Percentiles rank a stretch among this genome's conserved stretches.
Conservation (phyloP, 2,113 vertebrate species). For the Pimephales promelas region DNA sequence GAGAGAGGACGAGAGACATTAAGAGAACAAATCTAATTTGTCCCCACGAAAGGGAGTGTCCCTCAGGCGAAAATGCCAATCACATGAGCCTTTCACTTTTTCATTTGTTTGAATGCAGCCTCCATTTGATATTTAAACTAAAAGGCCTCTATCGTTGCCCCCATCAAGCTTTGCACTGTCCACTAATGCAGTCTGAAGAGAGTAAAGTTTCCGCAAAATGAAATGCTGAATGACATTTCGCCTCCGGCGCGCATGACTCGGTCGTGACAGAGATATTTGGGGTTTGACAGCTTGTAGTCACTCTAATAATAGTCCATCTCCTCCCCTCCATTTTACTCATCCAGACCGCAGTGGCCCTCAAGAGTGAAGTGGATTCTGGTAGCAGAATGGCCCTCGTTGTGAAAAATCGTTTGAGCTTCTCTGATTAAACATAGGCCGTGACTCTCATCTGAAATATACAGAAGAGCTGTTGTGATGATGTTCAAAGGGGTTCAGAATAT, state of each 20-base stretch:
- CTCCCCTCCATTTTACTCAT: constrained; percentile 50
- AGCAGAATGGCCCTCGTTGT: constrained; percentile 29
- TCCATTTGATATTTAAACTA: constrained; percentile 60
- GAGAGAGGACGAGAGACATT: constrained; percentile 37
- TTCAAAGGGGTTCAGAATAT: neutral
- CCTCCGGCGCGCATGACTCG: constrained; percentile 51
- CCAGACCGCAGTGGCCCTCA: constrained; percentile 40
- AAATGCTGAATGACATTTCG: constrained; percentile 55
- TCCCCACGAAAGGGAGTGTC: constrained; percentile 48
- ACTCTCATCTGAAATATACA: constrained; percentile 13
- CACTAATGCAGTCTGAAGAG: constrained; percentile 53
- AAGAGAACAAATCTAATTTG: constrained; percentile 60
- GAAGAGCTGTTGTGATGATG: constrained; percentile 24
- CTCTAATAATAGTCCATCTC: constrained; percentile 27
- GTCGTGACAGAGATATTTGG: constrained; percentile 35
- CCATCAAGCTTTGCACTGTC: constrained; percentile 51
- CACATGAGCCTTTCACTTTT: constrained; percentile 55
- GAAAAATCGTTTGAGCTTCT: constrained; percentile 22
- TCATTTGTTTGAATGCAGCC: constrained; percentile 39
- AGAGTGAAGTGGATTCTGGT: neutral
- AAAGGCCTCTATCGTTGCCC: constrained; percentile 45
- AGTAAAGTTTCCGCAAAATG: constrained; percentile 44
- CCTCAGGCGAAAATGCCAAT: constrained; percentile 59
- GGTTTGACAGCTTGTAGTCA: constrained; percentile 30
- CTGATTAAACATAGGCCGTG: constrained; percentile 25